Conservation (phyloP, 2,888 invertebrate genomes). For the Dimorphilus gyrociliatus region DNA sequence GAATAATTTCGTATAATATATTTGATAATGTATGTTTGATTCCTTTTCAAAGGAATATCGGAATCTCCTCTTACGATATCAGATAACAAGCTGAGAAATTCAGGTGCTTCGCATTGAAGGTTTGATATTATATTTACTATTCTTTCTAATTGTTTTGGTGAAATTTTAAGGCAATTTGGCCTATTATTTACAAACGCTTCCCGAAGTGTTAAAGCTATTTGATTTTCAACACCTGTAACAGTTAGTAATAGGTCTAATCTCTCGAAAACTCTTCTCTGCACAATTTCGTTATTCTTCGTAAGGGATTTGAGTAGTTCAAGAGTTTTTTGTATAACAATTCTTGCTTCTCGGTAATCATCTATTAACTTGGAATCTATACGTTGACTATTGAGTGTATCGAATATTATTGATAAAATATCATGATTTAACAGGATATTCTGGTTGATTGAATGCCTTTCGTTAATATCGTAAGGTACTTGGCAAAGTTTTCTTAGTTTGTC, state of each 20-base stretch:
- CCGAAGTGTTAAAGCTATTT: conserved; percentile 29
- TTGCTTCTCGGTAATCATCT: conserved; percentile 33
- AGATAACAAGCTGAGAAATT: conserved; percentile 29
- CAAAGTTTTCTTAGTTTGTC: conserved; percentile 22
- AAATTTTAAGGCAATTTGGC: conserved; percentile 30
- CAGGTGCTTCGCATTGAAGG: conserved; percentile 27
- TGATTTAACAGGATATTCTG: conserved; percentile 37
- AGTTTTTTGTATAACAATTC: conserved; percentile 27
- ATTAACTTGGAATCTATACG: conserved; percentile 7
- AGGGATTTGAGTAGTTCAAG: conserved; percentile 27
- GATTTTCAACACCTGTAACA: conserved; percentile 29
- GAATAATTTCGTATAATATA: conserved; percentile 37
- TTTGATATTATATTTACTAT: conserved; percentile 29
- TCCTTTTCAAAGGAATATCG: conserved; percentile 32
- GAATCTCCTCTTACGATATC: conserved; percentile 31
- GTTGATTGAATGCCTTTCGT: conserved; percentile 36
- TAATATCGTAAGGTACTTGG: conserved; percentile 30
- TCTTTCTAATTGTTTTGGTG: conserved; percentile 31
- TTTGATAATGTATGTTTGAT: conserved; percentile 36
- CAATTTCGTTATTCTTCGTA: conserved; percentile 27
- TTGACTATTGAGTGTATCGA: not conserved
- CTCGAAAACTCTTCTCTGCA: conserved; percentile 32
- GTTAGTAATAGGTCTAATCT: conserved; percentile 28
- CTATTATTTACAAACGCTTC: conserved; percentile 35
- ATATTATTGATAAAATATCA: conserved; percentile 16